A percentile compares a stretch with the other conserved stretches of the same genome.
These are phyloP conservation scores for Otolemur garnettii DNA, from an alignment of 2,113 vertebrate genomes.

Conservation along the genomic window DNA sequence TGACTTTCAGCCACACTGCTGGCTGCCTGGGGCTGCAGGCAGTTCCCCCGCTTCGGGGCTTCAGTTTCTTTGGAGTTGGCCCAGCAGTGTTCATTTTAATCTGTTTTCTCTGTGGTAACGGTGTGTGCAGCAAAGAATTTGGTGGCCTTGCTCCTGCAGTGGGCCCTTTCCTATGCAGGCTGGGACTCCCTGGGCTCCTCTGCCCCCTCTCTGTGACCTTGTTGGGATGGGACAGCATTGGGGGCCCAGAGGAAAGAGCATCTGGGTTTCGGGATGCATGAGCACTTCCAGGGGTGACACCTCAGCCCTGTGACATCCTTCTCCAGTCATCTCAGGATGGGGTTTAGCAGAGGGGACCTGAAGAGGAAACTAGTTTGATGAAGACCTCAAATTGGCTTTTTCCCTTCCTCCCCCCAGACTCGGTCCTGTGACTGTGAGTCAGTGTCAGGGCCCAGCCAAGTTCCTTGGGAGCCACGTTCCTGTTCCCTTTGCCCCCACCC, in stretches of 20 bases:
- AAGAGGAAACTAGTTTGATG: slow-evolving; percentile 67
- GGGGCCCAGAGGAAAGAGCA: neutral
- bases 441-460: slow-evolving; percentile 72
- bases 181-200: neutral
- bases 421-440: slow-evolving; percentile 84
- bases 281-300: neutral
- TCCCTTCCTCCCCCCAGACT: slow-evolving; percentile 32
- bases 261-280: neutral
- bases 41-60: neutral
- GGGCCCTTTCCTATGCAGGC: neutral
- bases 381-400: slow-evolving; percentile 54
- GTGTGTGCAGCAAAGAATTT: neutral
- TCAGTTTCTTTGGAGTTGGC: slow-evolving; percentile 48
- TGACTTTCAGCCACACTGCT: slow-evolving; percentile 32
- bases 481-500: slow-evolving; percentile 50
- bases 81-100: slow-evolving; percentile 29
- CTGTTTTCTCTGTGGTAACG: slow-evolving; percentile 63
- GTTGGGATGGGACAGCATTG: neutral
- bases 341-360: slow-evolving; percentile 40
- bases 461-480: slow-evolving; percentile 71
- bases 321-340: neutral
- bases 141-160: neutral
- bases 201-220: neutral
- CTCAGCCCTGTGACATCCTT: slow-evolving; percentile 12
- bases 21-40: neutral